phyloP scores from a whole-genome alignment of 2,113 vertebrate species.

The Alethe diademata region DNA sequence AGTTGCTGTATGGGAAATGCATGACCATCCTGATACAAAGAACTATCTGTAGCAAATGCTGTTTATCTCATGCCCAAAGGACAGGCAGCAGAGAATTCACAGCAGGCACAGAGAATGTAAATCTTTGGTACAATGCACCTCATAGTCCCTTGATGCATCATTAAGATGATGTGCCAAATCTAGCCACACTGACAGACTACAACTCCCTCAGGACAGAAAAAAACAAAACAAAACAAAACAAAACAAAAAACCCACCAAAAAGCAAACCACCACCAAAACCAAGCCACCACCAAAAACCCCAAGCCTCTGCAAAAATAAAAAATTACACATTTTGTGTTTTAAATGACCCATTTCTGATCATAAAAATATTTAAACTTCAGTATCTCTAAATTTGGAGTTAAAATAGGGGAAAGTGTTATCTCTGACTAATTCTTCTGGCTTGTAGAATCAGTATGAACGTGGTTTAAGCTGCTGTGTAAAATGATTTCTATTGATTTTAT shows the following conservation, averaged over 20 bases:
- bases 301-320: neutral
- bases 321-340: neutral
- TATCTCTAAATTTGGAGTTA: neutral
- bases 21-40: neutral
- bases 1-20: neutral
- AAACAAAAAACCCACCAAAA: neutral
- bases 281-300: fast-evolving
- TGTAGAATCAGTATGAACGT: neutral
- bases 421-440: neutral
- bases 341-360: neutral
- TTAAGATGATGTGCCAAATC: conserved; percentile 23
- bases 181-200: neutral
- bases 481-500: neutral
- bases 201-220: neutral
- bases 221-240: neutral
- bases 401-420: neutral
- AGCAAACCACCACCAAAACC: neutral
- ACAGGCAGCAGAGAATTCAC: neutral
- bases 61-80: neutral
- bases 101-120: neutral
- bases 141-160: conserved; percentile 15
- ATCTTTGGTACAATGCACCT: neutral
- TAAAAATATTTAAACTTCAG: neutral
- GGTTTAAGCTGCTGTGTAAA: neutral
- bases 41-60: neutral